phyloP scores from a whole-genome alignment of 1,140 invertebrate genomes.

The Acromyrmex charruanus region DNA sequence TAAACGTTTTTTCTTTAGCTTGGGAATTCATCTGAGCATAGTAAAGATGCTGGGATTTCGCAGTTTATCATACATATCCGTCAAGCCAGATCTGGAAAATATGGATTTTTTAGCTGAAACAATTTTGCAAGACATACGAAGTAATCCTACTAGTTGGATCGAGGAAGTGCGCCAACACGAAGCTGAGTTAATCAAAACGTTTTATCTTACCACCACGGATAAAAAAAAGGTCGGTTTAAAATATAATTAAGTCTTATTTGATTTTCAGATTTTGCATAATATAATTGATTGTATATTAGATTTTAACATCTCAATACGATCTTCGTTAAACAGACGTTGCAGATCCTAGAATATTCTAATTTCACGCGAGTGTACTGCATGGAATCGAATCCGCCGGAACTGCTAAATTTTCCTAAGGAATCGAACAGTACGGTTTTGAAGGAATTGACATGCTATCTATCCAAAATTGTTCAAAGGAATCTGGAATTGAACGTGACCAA shows the following conservation, averaged over 20 bases:
- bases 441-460: conserved; percentile 78
- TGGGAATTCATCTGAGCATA: conserved; percentile 80
- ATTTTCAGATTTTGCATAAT: neutral
- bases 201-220: conserved; percentile 81
- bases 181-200: conserved; percentile 79
- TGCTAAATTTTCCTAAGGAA: conserved; percentile 79
- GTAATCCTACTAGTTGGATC: conserved; percentile 78
- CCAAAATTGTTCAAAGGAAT: conserved; percentile 74
- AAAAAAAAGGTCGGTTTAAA: conserved; percentile 76
- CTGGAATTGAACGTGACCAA: conserved; percentile 76
- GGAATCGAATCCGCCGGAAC: conserved; percentile 64
- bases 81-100: conserved; percentile 78
- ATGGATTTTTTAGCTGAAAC: conserved; percentile 79
- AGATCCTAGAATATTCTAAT: conserved; percentile 81
- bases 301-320: conserved; percentile 20
- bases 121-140: conserved; percentile 74
- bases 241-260: neutral
- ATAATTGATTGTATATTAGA: neutral
- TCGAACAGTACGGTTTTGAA: conserved; percentile 80
- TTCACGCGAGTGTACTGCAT: conserved; percentile 79
- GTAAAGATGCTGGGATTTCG: conserved; percentile 75
- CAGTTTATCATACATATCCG: conserved; percentile 75
- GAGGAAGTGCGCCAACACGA: conserved; percentile 75
- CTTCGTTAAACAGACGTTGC: conserved; percentile 72
- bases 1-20: conserved; percentile 60